phyloP scores from a whole-genome alignment of 2,888 invertebrate genomes.

The Zygogramma bicolorata region DNA sequence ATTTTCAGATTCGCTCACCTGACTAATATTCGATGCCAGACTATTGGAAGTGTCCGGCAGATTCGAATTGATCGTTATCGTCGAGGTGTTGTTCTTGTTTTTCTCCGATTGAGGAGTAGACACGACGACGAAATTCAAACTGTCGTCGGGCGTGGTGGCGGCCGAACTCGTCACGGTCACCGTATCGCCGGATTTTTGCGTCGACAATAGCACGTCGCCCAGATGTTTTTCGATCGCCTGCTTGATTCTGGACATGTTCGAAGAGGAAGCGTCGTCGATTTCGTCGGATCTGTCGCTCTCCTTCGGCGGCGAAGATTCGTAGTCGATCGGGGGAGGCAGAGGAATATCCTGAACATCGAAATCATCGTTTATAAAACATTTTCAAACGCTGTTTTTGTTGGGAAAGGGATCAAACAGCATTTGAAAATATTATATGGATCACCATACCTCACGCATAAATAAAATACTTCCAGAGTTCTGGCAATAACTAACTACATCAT shows the following conservation, averaged over 20 bases:
- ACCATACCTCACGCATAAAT: too few relatives aligned
- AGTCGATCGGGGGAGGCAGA: conserved; percentile 37
- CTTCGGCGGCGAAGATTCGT: conserved; percentile 31
- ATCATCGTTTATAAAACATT: neutral
- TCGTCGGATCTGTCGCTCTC: conserved; percentile 40
- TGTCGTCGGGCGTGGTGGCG: conserved; percentile 55
- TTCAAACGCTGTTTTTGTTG: too few relatives aligned
- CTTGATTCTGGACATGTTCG: conserved; percentile 52
- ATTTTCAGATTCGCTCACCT: conserved; percentile 63
- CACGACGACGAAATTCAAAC: conserved; percentile 59
- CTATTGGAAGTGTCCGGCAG: conserved; percentile 78
- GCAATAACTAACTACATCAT: too few relatives aligned
- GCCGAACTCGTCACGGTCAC: conserved; percentile 57
- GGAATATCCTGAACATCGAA: neutral
- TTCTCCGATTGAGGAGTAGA: conserved; percentile 60
- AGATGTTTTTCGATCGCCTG: conserved; percentile 53
- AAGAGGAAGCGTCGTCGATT: conserved; percentile 42
- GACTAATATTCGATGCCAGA: conserved; percentile 79
- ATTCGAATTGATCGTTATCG: conserved; percentile 69
- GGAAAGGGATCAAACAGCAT: too few relatives aligned
- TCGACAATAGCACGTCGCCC: conserved; percentile 45
- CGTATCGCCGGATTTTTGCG: conserved; percentile 46
- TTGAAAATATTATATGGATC: too few relatives aligned
- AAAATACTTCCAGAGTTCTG: too few relatives aligned
- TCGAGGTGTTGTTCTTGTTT: conserved; percentile 68